A percentile compares a stretch with the other conserved stretches of the same genome.
Evolutionary conservation across 2,888 invertebrate genomes (phyloP).

Genomic region (Cephus sareptanus): DNA sequence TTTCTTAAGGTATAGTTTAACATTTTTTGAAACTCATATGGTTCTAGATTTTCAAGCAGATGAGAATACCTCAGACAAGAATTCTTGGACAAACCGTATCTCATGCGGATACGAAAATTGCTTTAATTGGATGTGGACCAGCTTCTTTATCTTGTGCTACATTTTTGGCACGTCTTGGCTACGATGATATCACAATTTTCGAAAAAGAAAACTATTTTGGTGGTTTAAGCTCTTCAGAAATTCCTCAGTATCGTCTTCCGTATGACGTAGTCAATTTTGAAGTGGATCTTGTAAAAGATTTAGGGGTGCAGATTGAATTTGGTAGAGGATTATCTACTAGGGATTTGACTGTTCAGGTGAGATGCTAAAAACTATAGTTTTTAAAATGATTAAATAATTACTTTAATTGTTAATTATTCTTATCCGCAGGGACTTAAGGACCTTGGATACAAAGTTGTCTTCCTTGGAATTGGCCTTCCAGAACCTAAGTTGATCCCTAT

Average conservation of each 20-base stretch:
- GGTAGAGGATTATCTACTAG: constrained; percentile 77
- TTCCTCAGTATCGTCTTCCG: constrained; percentile 96
- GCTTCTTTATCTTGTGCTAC: constrained; percentile 97
- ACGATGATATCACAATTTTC: constrained; percentile 89
- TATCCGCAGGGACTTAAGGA: constrained; percentile 68
- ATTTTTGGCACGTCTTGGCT: constrained; percentile 93
- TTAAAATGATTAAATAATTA: not conserved
- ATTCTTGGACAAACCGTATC: constrained; percentile 73
- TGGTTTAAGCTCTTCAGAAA: constrained; percentile 94
- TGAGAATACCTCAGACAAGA: constrained; percentile 90
- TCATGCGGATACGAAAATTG: constrained; percentile 77
- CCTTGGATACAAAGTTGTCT: constrained; percentile 81
- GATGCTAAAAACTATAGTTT: not conserved
- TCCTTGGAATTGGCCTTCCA: constrained; percentile 89
- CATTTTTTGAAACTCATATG: constrained; percentile 4
- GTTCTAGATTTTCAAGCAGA: constrained; percentile 86
- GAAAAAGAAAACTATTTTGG: constrained; percentile 90
- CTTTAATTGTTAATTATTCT: not conserved
- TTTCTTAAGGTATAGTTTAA: constrained; percentile 4
- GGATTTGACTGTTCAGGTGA: constrained; percentile 80
- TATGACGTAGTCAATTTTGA: constrained; percentile 94
- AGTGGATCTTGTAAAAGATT: constrained; percentile 87
- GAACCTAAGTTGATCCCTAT: constrained; percentile 86
- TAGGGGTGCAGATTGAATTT: constrained; percentile 89
- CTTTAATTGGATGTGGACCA: constrained; percentile 94